phyloP scores from a whole-genome alignment of 1,140 invertebrate species.

The Melitaea cinxia region DNA sequence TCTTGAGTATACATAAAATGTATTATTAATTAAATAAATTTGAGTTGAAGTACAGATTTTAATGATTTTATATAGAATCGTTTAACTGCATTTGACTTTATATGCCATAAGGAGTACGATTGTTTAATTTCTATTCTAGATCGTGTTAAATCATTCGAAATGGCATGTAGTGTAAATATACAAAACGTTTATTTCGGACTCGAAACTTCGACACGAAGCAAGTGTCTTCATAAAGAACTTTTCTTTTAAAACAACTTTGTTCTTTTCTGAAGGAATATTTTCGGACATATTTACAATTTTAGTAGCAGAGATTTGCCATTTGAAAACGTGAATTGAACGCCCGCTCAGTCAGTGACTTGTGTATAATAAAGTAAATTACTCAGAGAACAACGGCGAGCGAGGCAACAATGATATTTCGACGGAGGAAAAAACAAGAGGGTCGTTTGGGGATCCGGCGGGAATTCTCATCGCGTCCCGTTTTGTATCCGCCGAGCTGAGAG shows the following conservation, averaged over 20 bases:
- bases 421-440: conserved; percentile 70
- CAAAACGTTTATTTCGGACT: background rate
- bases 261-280: conserved; percentile 3
- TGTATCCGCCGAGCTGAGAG: conserved; percentile 39
- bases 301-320: conserved; percentile 44
- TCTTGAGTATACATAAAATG: no score
- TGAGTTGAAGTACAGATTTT: no score
- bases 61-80: no score
- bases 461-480: conserved; percentile 56
- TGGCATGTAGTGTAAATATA: background rate
- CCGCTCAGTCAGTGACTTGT: conserved; percentile 50
- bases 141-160: background rate
- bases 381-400: conserved; percentile 54
- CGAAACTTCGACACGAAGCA: background rate
- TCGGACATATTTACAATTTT: conserved; percentile 13
- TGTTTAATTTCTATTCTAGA: no score
- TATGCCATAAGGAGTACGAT: no score
- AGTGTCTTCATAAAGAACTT: conserved; percentile 3
- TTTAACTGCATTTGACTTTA: no score
- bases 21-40: no score
- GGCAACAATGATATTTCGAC: conserved; percentile 71
- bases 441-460: conserved; percentile 63
- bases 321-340: conserved; percentile 49
- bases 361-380: conserved; percentile 69
- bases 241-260: background rate